Percentiles rank a stretch among this genome's conserved stretches.
Conservation (phyloP, 2,888 invertebrate species). For the Standfussiana lucernea region DNA sequence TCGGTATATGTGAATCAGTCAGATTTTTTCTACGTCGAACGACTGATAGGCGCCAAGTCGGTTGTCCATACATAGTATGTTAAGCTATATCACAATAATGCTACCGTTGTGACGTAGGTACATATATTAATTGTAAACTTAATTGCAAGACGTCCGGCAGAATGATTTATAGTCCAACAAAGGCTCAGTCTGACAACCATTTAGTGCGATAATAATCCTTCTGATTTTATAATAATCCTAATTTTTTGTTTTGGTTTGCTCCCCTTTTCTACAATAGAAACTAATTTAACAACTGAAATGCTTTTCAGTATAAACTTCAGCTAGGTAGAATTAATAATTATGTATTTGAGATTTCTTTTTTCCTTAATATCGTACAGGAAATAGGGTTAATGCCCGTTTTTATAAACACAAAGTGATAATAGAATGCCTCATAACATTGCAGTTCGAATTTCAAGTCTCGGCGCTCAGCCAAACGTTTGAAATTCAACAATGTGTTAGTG, state of each 20-base stretch:
- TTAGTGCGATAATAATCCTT: slow-evolving; percentile 22
- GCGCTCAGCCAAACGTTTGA: background rate
- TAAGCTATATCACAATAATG: background rate
- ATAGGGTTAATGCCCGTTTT: background rate
- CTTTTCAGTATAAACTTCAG: background rate
- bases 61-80: background rate
- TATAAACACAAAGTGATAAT: background rate
- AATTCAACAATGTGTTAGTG: background rate
- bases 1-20: background rate
- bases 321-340: background rate
- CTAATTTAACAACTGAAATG: background rate
- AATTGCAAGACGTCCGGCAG: background rate
- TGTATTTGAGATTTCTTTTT: too few species aligned
- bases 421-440: background rate
- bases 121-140: background rate
- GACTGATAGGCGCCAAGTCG: background rate
- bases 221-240: too few species aligned
- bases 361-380: background rate
- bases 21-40: background rate
- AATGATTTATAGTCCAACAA: slow-evolving; percentile 22
- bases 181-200: slow-evolving; percentile 16
- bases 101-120: background rate
- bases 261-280: slow-evolving; percentile 26
- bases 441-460: background rate
- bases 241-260: too few species aligned